Conservation (phyloP, 2,113 vertebrate genomes). For the Mellivora capensis region DNA sequence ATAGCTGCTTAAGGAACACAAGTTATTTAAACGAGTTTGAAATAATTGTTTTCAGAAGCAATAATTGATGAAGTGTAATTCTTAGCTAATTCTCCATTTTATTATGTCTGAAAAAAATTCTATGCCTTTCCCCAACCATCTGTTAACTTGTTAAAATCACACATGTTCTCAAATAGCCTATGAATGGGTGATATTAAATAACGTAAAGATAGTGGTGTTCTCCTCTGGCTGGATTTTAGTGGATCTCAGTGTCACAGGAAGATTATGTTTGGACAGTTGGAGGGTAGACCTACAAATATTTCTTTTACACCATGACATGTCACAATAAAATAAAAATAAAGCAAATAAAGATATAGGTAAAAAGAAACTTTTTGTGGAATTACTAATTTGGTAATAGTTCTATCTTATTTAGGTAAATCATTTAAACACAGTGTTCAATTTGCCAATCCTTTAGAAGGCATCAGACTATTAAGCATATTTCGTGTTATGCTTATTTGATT, state of each 20-base stretch:
- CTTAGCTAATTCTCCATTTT: neutral
- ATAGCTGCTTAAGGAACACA: neutral
- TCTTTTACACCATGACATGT: neutral
- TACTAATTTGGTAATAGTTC: neutral
- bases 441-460: neutral
- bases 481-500: constrained; percentile 6
- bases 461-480: neutral
- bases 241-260: neutral
- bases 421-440: neutral
- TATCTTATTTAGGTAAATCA: neutral
- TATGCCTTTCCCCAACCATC: neutral
- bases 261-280: neutral
- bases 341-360: neutral
- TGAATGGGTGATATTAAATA: neutral
- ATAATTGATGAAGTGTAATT: neutral
- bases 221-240: neutral
- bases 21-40: constrained; percentile 24
- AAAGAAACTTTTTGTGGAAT: neutral
- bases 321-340: neutral
- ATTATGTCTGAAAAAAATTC: neutral
- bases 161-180: neutral
- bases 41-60: neutral
- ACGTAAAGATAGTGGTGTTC: neutral
- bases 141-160: neutral
- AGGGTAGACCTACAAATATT: neutral